A percentile compares a stretch with the other conserved stretches of the same genome.
phyloP scores from a whole-genome alignment of 53 echinoderm and acorn worm genomes.

The Apostichopus leukothele region DNA sequence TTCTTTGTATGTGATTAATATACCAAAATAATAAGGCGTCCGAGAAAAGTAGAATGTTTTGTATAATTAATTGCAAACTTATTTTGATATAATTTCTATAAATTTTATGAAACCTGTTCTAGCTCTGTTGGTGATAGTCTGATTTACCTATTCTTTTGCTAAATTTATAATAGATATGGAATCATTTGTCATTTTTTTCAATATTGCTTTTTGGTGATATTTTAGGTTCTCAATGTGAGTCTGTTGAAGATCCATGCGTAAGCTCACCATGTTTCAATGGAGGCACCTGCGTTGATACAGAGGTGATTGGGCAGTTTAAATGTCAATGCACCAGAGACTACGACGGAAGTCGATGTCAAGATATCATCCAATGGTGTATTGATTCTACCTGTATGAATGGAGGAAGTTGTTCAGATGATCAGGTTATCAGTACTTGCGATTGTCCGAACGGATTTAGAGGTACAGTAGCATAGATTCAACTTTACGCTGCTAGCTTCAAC shows the following conservation, averaged over 20 bases:
- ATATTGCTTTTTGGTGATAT: background rate
- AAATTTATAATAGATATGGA: no score
- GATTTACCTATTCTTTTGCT: no score
- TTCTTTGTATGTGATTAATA: no score
- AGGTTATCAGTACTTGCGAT: background rate
- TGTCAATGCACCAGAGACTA: background rate
- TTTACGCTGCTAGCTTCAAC: no score
- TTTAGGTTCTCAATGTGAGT: background rate
- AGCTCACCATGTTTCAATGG: background rate
- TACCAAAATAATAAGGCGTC: no score
- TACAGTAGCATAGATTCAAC: background rate
- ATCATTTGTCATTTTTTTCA: no score
- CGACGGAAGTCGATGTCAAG: background rate
- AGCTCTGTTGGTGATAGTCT: no score
- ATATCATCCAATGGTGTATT: background rate
- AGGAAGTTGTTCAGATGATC: background rate
- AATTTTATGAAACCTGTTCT: no score
- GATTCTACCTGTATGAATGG: background rate
- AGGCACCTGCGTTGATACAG: background rate
- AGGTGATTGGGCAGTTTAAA: background rate
- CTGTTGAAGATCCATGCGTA: background rate
- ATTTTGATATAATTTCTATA: no score
- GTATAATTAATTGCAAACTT: no score
- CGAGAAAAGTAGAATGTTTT: no score
- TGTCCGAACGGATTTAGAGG: background rate